A percentile compares a stretch with the other conserved stretches of the same genome.
These are phyloP conservation scores for Emberiza fucata DNA, from an alignment of 2,113 vertebrate genomes.

Conservation along the genomic window DNA sequence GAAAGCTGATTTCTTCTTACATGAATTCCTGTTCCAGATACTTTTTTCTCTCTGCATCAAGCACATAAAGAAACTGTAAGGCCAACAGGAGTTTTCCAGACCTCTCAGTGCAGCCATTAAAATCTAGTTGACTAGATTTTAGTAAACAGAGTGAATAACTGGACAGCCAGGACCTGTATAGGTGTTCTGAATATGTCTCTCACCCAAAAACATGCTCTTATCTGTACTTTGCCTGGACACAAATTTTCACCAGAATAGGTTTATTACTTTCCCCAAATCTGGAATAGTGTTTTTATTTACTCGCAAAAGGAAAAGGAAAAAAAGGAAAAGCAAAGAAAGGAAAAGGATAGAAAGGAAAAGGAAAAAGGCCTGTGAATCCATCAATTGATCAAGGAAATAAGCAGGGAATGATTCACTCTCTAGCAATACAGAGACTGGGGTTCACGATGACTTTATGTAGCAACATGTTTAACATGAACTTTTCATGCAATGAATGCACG, in stretches of 20 bases:
- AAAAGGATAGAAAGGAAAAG: neutral
- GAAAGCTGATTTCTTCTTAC: neutral
- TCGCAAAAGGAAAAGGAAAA: neutral
- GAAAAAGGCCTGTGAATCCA: neutral
- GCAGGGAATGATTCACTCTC: neutral
- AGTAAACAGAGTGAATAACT: neutral
- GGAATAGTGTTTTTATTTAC: neutral
- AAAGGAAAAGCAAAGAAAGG: neutral
- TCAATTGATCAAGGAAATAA: neutral
- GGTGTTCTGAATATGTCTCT: neutral
- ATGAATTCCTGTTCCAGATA: neutral
- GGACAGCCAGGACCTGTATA: neutral
- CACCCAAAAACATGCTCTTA: neutral
- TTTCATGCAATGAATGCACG: neutral
- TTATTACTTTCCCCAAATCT: neutral
- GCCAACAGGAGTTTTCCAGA: neutral
- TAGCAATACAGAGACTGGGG: accelerated
- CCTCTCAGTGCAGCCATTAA: neutral
- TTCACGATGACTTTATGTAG: neutral
- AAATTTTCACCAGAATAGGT: neutral
- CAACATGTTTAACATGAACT: neutral
- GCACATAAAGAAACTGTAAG: neutral
- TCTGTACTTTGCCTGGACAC: neutral
- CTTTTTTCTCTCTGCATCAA: neutral
- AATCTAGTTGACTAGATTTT: neutral